Base-by-base conservation (phyloP, 2,113 vertebrate species). In the Hiodon alosoides region DNA sequence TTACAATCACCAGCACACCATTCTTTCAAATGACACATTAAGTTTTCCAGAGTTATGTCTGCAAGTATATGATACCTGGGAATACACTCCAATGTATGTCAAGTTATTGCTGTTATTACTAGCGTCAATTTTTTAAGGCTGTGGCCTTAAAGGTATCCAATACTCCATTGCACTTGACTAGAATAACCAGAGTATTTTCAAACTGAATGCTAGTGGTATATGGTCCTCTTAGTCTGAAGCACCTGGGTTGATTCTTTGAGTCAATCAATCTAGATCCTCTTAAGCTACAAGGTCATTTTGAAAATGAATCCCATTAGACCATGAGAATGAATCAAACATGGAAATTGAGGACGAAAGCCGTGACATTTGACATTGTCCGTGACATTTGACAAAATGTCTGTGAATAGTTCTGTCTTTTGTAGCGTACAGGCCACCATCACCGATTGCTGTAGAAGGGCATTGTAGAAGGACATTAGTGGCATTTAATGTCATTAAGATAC, bases 1-100 rank as follows among this genome's bases (percentile, higher is more conserved):
- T 73, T 72, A 69, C 51, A 31, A 48, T 67, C 72, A 77, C 76
- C 76, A 5, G 71, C 64, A 8, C 31, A 65, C 16, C 7, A 59
- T 68, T 17, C 65, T 48, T 59, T 57, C 9, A 52, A 46, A n/a
- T 46, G 61, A 74, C 62, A 57, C 7, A 47, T 48, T 66, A 7
- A 7, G 13, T 46, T 31, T 66, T 66, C 2, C 64, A 47, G 46
- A 66, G 31, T 66, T 48, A 10, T 46, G 16, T 17, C 17, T 46
- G 31, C 31, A 31, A 31, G 31, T 31, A 31, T 31, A 31, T 31
- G 31, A 31, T 31, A 31, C 31, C 31, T 31, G 31, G 31, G 31
- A 31, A 31, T 31, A 31, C 31, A 31, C 31, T 31, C 31, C 31
- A 31, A 31, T 31, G 31, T 31, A 31, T 31, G 31, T 31, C 31